phyloP scores from a whole-genome alignment of 2,113 vertebrate species.

The Willisornis vidua region DNA sequence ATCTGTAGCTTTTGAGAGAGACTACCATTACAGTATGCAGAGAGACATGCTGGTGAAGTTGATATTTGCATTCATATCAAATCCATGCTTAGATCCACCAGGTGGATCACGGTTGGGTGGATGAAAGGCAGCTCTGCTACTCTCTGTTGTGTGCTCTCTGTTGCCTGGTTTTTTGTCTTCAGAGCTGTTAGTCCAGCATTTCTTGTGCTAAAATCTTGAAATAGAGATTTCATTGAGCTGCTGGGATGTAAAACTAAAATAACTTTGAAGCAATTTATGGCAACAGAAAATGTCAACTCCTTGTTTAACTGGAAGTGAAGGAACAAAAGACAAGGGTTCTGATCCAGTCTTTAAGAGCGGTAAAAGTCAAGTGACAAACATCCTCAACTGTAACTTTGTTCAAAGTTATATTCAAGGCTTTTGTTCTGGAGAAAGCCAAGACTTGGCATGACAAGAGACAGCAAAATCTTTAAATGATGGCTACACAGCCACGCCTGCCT shows the following conservation, averaged over 20 bases:
- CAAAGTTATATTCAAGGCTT: background rate
- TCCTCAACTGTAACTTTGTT: background rate
- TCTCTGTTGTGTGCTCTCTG: background rate
- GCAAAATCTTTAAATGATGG: constrained; percentile 10
- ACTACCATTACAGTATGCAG: background rate
- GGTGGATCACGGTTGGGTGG: background rate
- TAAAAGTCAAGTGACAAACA: background rate
- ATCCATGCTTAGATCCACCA: background rate
- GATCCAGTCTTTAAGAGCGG: background rate
- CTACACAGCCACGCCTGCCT: background rate
- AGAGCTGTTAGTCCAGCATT: background rate
- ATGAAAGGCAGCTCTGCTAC: background rate
- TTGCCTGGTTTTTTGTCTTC: background rate
- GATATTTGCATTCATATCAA: background rate
- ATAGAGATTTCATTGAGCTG: background rate
- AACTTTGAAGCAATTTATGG: background rate
- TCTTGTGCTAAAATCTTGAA: background rate
- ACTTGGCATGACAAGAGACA: background rate
- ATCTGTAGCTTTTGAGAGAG: background rate
- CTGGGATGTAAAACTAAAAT: background rate
- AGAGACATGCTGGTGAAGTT: background rate
- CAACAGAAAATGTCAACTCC: background rate
- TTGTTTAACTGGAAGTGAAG: background rate
- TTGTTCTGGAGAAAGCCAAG: background rate
- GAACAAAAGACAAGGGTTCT: background rate